Evolutionary conservation across 2,888 invertebrate species (phyloP), one percentile per base, ranked within the genome.

Genomic region (Tipula vernalis): DNA sequence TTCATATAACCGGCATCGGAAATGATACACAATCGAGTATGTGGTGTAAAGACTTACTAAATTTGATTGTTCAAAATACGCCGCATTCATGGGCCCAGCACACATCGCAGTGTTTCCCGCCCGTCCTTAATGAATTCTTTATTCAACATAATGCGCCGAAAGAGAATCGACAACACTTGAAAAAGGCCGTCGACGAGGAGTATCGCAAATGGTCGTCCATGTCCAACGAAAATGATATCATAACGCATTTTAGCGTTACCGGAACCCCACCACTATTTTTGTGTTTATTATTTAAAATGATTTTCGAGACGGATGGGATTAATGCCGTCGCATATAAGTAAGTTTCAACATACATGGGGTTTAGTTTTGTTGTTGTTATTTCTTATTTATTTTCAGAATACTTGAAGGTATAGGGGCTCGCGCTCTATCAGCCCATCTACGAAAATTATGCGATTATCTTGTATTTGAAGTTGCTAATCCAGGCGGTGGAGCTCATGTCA

Each of bases 161-260:
- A 90, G 98, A 98, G 90, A 98, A 98, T 90, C 98, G 98, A 90
- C 96, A 96, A 89, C 94, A 96, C 88, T 92, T 98, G 0, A 98
- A 97, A 91, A 97, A 97, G 92, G 96, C 97, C 0, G 98, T 98
- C 0, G 98, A 98, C 89, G 98, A 98, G 90, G 99, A 99, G 90
- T 98, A 98, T 90, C 94, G 98, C 88, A 98, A 98, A 90, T 98
- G 98, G 98, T 96, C 96, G 83, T 97, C 97, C 0, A 98, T 99
- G 98, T 97, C 96, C 83, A 98, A 98, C 91, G 98, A 99, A 90
- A 98, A 97, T 90, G 98, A 98, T 90, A 97, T 98, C 71, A 97
- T 99, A 89, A 96, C 97, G 0, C 98, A 99, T 91, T 99, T 99
- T 91, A 97, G 98, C 0, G 96, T 97, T 18, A 96, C 97, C n/a